phyloP scores from a whole-genome alignment of 2,797 vertebrate genomes.

The Ctenopoma kingsleyae region DNA sequence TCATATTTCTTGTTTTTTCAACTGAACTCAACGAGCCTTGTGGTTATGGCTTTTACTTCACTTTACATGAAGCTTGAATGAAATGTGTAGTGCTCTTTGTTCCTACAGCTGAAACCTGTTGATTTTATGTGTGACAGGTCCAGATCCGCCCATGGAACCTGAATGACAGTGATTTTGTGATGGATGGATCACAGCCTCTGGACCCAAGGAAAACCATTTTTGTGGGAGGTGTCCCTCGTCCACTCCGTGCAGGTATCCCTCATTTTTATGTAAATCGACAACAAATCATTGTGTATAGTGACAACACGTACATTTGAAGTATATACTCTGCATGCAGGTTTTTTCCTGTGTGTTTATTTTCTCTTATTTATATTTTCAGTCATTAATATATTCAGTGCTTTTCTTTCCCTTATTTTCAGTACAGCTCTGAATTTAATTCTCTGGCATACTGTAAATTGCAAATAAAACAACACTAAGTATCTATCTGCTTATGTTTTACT shows the following conservation, averaged over 20 bases:
- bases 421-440: not conserved
- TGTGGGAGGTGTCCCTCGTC: slow-evolving; percentile 98
- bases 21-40: slow-evolving; percentile 11
- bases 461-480: not conserved
- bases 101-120: slow-evolving; percentile 18
- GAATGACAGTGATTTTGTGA: slow-evolving; percentile 99
- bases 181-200: slow-evolving; percentile 98
- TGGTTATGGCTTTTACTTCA: slow-evolving; percentile 9
- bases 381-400: slow-evolving; percentile 4
- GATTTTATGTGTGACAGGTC: slow-evolving; percentile 84
- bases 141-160: slow-evolving; percentile 99
- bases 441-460: not conserved
- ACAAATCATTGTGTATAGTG: slow-evolving; percentile 27
- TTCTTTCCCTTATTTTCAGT: not conserved
- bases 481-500: not conserved
- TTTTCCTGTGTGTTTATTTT: not conserved
- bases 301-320: slow-evolving; percentile 20
- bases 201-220: slow-evolving; percentile 99
- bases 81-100: not conserved
- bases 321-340: not conserved
- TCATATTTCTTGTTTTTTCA: not conserved
- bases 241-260: slow-evolving; percentile 93
- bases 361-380: not conserved
- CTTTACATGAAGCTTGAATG: slow-evolving; percentile 11
- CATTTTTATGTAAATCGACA: not conserved